phyloP scores from a whole-genome alignment of 2,888 invertebrate species.

The Euproctis similis region DNA sequence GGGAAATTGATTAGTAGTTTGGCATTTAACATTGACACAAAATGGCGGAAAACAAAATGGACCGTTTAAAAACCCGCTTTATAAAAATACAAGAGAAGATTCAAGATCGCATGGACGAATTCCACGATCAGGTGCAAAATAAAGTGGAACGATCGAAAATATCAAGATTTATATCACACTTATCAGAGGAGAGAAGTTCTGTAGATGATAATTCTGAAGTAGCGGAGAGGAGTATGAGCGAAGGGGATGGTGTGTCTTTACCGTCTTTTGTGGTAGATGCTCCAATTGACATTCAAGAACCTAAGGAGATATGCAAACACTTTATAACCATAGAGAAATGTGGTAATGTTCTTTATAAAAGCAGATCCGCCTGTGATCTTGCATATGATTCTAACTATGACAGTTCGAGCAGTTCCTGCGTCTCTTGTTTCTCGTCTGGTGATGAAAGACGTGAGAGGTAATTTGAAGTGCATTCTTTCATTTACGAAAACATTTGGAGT shows the following conservation, averaged over 20 bases:
- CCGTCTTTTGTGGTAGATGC: slow-evolving; percentile 54
- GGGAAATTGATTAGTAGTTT: too few species aligned
- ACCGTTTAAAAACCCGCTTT: slow-evolving; percentile 46
- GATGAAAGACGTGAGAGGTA: slow-evolving; percentile 50
- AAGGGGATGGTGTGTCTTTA: slow-evolving; percentile 30
- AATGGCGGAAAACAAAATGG: slow-evolving; percentile 58
- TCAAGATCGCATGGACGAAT: slow-evolving; percentile 57
- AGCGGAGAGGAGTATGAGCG: slow-evolving; percentile 28
- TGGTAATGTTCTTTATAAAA: slow-evolving; percentile 42
- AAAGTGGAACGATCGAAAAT: slow-evolving; percentile 49
- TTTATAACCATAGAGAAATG: slow-evolving; percentile 52
- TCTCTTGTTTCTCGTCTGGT: slow-evolving; percentile 47
- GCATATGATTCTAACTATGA: slow-evolving; percentile 32
- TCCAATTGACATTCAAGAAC: slow-evolving; percentile 29
- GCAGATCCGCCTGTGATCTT: slow-evolving; percentile 49
- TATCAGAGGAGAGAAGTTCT: slow-evolving; percentile 54
- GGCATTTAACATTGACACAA: too few species aligned
- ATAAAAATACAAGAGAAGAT: slow-evolving; percentile 58
- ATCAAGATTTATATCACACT: slow-evolving; percentile 47
- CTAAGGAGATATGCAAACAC: slow-evolving; percentile 41
- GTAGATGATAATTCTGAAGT: slow-evolving; percentile 30
- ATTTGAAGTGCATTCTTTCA: too few species aligned
- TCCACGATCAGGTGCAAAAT: slow-evolving; percentile 62
- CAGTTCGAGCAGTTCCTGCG: slow-evolving; percentile 52
- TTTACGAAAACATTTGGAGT: too few species aligned